Evolutionary conservation across 2,113 vertebrate species (phyloP), one percentile per base, ranked within the genome.

Genomic region (Gymnogyps californianus): DNA sequence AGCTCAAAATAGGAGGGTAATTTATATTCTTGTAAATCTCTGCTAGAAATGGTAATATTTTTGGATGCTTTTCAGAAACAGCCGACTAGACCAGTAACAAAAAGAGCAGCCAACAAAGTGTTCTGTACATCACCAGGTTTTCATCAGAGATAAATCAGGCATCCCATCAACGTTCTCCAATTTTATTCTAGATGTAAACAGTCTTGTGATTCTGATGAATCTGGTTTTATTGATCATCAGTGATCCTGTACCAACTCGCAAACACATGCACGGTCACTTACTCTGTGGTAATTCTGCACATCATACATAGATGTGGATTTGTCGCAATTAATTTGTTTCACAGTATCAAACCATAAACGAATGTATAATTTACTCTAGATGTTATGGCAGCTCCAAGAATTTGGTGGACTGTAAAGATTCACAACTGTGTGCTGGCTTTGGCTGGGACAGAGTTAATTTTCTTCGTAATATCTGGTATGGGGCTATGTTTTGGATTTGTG

Each of bases 101-200:
- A 79, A 84, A 13, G 12, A 94, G 11, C 32, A 86, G 55, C 62
- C 46, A 67, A 89, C 24, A 80, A 40, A 93, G 18, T 67, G 66
- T 88, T 96, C 61, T 36, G 52, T 49, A n/a, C 22, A 75, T 13
- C 21, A 97, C 15, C n/a, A 88, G 36, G 28, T 87, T 90, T 91
- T 82, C 38, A 88, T 42, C 44, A 90, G 81, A 87, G 67, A 70
- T 76, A 94, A 93, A 92, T 95, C 51, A 82, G 28, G 12, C 44
- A 79, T 29, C 18, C 16, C 16, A 46, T 64, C 72, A 82, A 47
- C 46, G 46, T 81, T 70, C 16, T 94, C 52, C 91, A 83, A 65
- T 94, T 96, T 92, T 94, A 62, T 78, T 40, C 5, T 58, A 51
- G 47, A 85, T 78, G 15, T 51, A 81, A 96, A 90, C 32, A 85